phyloP scores from a whole-genome alignment of 2,797 vertebrate genomes.

The Pygocentrus nattereri region DNA sequence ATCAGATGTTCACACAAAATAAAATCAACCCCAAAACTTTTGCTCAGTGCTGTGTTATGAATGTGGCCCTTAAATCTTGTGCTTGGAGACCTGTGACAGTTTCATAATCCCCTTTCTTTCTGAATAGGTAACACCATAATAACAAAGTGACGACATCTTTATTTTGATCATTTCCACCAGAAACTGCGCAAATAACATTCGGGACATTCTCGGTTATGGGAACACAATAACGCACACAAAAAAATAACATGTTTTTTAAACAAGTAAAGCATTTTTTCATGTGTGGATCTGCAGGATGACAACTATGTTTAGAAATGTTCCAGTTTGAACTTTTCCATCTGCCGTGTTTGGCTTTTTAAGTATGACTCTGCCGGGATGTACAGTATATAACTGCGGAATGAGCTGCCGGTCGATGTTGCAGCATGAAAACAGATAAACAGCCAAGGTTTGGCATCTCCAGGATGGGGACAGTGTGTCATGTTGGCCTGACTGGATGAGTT shows the following conservation, averaged over 20 bases:
- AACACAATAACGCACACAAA: conserved; percentile 68
- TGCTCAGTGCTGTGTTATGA: too few species aligned
- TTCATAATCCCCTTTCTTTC: too few species aligned
- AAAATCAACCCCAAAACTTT: too few species aligned
- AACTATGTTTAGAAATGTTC: conserved; percentile 58
- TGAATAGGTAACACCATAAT: background rate
- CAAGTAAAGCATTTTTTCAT: conserved; percentile 71
- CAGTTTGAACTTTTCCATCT: conserved; percentile 67
- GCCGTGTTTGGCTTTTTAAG: conserved; percentile 28
- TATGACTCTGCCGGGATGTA: background rate
- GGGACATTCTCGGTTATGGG: conserved; percentile 67
- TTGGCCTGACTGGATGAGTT: background rate
- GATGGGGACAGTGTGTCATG: too few species aligned
- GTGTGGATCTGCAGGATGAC: conserved; percentile 49
- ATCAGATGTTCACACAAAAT: too few species aligned
- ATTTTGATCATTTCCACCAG: conserved; percentile 52
- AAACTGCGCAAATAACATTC: conserved; percentile 63
- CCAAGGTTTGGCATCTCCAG: background rate
- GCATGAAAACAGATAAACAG: conserved; percentile 11
- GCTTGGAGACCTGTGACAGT: too few species aligned
- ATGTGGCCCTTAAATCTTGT: too few species aligned
- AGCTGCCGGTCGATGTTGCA: background rate
- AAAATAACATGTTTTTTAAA: conserved; percentile 64
- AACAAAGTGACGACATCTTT: background rate
- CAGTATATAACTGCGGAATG: background rate